Evolutionary conservation across 2,113 vertebrate species (phyloP), one percentile per base, ranked within the genome.

Genomic region (Atrichornis clamosus): DNA sequence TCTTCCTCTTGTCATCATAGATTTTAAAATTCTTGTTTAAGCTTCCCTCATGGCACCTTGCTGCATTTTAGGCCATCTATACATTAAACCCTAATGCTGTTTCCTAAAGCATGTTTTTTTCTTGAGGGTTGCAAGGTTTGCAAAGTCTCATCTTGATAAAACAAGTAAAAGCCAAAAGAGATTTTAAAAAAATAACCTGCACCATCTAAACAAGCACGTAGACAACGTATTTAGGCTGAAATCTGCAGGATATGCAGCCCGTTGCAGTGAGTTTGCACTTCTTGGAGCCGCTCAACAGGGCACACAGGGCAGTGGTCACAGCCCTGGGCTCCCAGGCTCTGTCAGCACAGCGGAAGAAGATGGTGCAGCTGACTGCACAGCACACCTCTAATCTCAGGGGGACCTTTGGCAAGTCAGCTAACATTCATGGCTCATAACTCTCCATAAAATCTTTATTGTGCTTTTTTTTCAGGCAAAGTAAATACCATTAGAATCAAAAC

Each of bases 381-480:
- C 27, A 46, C 53, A 59, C 58, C 67, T 46, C 72, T 77, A n/a
- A 93, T 88, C 67, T 86, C 92, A 46, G 37, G 23, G 68, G 93
- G 88, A 94, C 75, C 83, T 95, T 94, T 90, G 95, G 67, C 75
- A 95, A 75, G 39, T 30, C 64, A 4, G 2, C 59, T 69, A 73
- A 26, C 9, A 9, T 39, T 82, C 58, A 74, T 58, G 67, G 35
- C 32, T 92, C 79, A 74, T 62, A 86, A 46, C 26, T 41, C 44
- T 50, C 85, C 76, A 90, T 95, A 93, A 96, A 95, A 74, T 42
- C 46, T 92, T 88, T 67, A 92, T 39, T 46, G 63, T 33, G 68
- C 55, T 41, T 74, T 85, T 39, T 39, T 79, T 63, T 62, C 50
- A 35, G 44, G 75, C 37, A 88, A 73, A 53, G 90, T 76, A 97